Conservation (phyloP, 2,113 vertebrate genomes). For the Lophotis ruficrista region DNA sequence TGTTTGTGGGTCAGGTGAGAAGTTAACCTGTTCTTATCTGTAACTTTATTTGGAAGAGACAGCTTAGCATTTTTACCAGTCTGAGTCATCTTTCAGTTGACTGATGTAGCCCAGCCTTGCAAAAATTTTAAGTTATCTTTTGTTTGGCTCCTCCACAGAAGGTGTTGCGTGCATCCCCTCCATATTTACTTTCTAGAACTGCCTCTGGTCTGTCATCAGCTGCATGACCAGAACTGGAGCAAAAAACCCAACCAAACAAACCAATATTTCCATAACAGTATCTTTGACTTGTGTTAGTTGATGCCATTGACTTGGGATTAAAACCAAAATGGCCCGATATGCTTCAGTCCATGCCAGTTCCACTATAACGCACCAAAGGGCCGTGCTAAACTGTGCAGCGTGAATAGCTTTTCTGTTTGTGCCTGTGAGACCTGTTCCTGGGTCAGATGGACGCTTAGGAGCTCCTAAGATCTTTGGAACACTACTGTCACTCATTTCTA, state of each 20-base stretch:
- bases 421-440: not conserved
- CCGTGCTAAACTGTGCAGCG: not conserved
- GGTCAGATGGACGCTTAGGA: not conserved
- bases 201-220: not conserved
- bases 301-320: not conserved
- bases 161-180: not conserved
- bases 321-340: not conserved
- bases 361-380: not conserved
- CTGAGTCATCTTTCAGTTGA: not conserved
- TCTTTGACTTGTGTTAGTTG: not conserved
- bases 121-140: not conserved
- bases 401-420: not conserved
- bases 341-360: not conserved
- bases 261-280: accelerated
- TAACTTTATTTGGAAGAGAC: not conserved
- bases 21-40: not conserved
- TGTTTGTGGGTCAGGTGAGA: not conserved
- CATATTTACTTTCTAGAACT: not conserved
- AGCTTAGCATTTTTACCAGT: not conserved
- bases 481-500: not conserved
- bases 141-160: not conserved
- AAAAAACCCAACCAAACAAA: not conserved
- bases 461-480: not conserved
- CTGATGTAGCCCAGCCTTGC: not conserved
- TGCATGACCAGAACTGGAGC: not conserved